Evolutionary conservation across 2,888 invertebrate species (phyloP).

Genomic region (Latheticus oryzae): DNA sequence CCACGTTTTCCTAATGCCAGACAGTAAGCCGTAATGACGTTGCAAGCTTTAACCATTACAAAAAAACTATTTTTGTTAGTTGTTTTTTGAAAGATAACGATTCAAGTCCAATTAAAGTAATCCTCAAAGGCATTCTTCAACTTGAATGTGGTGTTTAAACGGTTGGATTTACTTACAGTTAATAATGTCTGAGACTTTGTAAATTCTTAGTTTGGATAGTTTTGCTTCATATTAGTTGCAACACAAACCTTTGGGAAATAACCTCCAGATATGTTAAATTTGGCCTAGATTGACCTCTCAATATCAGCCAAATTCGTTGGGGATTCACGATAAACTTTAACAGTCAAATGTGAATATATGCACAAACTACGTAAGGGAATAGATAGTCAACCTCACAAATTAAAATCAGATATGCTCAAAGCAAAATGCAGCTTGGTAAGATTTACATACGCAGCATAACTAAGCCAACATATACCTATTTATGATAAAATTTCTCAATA

Average conservation of each 20-base stretch:
- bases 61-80: conserved; percentile 9
- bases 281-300: conserved; percentile 20
- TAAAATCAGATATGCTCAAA: too few relatives aligned
- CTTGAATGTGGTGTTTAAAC: background rate
- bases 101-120: conserved; percentile 14
- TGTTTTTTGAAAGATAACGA: conserved; percentile 1
- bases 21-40: conserved; percentile 8
- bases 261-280: conserved; percentile 22
- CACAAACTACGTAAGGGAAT: too few relatives aligned
- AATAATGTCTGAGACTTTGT: too few relatives aligned
- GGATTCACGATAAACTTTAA: conserved; percentile 22
- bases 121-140: conserved; percentile 5
- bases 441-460: too few relatives aligned
- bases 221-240: conserved; percentile 12
- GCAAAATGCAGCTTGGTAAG: too few relatives aligned
- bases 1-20: conserved; percentile 28
- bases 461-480: too few relatives aligned
- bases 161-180: background rate
- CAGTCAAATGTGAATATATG: conserved; percentile 16
- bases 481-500: too few relatives aligned
- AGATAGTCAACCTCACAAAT: too few relatives aligned
- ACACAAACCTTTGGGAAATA: conserved; percentile 13
- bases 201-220: too few relatives aligned
- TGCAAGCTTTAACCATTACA: conserved; percentile 4
- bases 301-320: conserved; percentile 24